Evolutionary conservation across 35 echinoderm and acorn worm genomes (phyloP), one percentile per base, ranked within the genome.

Genomic region (Lytechinus variegatus): DNA sequence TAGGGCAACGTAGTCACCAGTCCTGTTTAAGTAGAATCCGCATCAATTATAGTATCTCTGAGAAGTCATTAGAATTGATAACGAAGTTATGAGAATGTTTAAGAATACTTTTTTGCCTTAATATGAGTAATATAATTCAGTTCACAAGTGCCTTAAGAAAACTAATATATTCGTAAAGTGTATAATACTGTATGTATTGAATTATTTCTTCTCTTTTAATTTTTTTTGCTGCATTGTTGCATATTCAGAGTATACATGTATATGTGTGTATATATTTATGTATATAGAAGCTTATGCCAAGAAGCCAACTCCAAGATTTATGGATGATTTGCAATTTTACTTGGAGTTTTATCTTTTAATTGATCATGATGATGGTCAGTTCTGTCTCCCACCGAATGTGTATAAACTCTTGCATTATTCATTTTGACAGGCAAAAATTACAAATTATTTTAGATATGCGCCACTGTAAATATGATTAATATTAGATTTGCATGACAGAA

Each of bases 391-490:
- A n/a, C 66, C 66, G 66, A 79, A 79, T 7, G 16, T 79, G 66
- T 79, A 79, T 24, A 16, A 79, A 24, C 8, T 79, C n/a, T 79
- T 24, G 7, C 19, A 79, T 79, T 24, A 79, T 58, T 58, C 9
- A 58, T 58, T 79, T 79, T 7, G 66, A 79, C 19, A 8, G 14
- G 21, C 33, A 79, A 24, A 79, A 79, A 79, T 4, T 19, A 79
- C 5, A 79, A 24, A 6, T 24, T 7, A 21, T 72, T 79, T 79
- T 79, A 79, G n/a, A 27, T 79, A 27, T 79, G 66, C n/a, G 66
- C 66, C n/a, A 79, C 66, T 79, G 66, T 79, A 79, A 79, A 79
- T 79, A 79, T 79, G 66, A 79, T 79, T n/a, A 24, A 79, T 79
- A 79, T n/a, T 79, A 79, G 16, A 79, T 79, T 79, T 79, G 66